Conservation (phyloP, 2,113 vertebrate species). For the Haemorhous mexicanus region DNA sequence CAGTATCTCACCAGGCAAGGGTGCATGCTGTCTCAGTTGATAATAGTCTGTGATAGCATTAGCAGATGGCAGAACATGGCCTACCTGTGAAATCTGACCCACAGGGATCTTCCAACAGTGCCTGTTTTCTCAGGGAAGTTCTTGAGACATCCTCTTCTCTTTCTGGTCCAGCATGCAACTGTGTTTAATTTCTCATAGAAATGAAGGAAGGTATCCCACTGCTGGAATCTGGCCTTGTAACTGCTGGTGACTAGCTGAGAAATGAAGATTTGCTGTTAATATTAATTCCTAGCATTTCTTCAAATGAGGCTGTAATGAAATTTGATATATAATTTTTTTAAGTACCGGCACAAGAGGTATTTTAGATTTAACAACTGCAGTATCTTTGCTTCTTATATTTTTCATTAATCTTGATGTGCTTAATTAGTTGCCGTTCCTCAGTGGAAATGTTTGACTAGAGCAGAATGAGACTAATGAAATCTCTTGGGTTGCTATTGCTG, state of each 20-base stretch:
- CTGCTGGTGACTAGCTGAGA: background rate
- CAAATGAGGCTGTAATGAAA: slow-evolving; percentile 23
- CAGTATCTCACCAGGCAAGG: background rate
- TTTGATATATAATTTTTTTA: slow-evolving; percentile 12
- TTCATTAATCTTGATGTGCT: slow-evolving; percentile 53
- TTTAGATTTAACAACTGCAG: slow-evolving; percentile 1
- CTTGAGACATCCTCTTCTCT: background rate
- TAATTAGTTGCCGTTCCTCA: slow-evolving; percentile 57
- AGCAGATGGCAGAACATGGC: slow-evolving; percentile 28
- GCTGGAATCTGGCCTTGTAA: background rate
- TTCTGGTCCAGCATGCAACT: background rate
- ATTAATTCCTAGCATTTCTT: slow-evolving; percentile 15
- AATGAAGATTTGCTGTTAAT: slow-evolving; percentile 24
- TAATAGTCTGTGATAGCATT: slow-evolving; percentile 1
- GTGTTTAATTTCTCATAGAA: background rate
- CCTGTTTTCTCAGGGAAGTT: background rate
- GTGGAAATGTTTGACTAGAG: slow-evolving; percentile 22
- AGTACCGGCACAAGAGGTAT: background rate
- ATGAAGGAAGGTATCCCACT: background rate
- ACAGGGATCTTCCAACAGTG: background rate
- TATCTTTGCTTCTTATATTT: slow-evolving; percentile 33
- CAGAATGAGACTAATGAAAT: slow-evolving; percentile 36
- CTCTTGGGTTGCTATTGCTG: background rate
- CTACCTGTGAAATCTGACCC: slow-evolving; percentile 2
- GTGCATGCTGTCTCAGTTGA: background rate